Evolutionary conservation across 1,140 invertebrate genomes (phyloP).

Genomic region (Nephila pilipes): DNA sequence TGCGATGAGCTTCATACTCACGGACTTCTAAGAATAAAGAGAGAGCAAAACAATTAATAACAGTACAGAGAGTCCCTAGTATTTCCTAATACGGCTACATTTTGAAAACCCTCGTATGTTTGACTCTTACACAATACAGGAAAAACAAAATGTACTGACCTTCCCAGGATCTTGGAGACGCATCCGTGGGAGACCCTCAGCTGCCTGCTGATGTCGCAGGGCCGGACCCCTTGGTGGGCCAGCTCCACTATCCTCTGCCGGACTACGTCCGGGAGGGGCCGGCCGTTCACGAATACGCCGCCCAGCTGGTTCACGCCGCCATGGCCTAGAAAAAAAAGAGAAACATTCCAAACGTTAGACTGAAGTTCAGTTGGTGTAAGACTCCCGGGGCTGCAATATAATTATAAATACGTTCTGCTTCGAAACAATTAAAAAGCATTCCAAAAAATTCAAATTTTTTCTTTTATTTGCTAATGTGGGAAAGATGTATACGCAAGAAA

Average conservation of each 20-base stretch:
- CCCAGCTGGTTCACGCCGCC: conserved; percentile 97
- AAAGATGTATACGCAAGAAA: no score
- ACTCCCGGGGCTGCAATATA: neutral
- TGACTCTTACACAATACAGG: no score
- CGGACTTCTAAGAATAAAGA: no score
- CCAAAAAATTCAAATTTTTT: no score
- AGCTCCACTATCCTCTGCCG: conserved; percentile 95
- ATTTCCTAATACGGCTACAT: no score
- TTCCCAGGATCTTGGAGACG: conserved; percentile 94
- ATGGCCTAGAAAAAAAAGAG: conserved; percentile 86
- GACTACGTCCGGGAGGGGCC: conserved; percentile 95
- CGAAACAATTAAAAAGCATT: no score
- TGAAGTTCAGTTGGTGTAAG: no score
- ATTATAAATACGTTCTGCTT: neutral
- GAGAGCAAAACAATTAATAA: no score
- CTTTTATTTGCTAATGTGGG: no score
- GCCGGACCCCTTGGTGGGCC: conserved; percentile 92
- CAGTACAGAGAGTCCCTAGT: no score
- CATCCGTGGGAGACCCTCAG: conserved; percentile 97
- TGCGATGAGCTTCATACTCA: no score
- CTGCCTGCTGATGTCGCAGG: conserved; percentile 97
- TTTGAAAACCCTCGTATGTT: no score
- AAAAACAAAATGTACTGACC: conserved; percentile 79
- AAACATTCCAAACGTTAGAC: neutral
- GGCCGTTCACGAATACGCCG: conserved; percentile 97